Evolutionary conservation across 2,888 invertebrate genomes (phyloP).

Genomic region (Stenurella melanura): DNA sequence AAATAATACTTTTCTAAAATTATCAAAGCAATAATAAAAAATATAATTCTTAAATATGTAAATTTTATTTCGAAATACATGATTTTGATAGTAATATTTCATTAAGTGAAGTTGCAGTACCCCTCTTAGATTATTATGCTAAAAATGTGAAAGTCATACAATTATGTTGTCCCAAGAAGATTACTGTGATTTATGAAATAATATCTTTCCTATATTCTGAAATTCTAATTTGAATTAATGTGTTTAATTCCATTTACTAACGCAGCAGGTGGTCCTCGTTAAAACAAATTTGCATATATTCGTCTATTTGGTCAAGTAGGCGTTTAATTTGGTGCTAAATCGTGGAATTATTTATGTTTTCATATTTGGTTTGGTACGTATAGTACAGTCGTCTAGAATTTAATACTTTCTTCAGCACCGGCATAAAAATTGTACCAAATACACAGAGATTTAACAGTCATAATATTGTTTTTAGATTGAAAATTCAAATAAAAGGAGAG

Average conservation of each 20-base stretch:
- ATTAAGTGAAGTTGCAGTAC: too few species aligned
- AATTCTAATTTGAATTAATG: background rate
- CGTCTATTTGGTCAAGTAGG: background rate
- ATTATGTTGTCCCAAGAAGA: background rate
- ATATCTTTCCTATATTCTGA: background rate
- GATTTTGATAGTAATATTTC: too few species aligned
- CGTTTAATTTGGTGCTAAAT: background rate
- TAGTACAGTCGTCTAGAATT: background rate
- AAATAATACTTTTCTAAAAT: too few species aligned
- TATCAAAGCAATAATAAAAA: too few species aligned
- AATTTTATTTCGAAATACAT: too few species aligned
- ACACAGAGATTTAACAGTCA: too few species aligned
- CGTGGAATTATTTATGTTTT: background rate
- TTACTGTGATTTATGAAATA: background rate
- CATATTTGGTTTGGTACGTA: background rate
- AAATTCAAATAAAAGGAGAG: too few species aligned
- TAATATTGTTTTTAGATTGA: too few species aligned
- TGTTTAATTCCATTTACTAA: background rate
- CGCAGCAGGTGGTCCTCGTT: background rate
- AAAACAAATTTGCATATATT: constrained; percentile 1
- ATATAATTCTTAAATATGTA: too few species aligned
- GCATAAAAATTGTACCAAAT: background rate
- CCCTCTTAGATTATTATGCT: too few species aligned
- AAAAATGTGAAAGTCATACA: background rate
- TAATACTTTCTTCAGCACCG: background rate